Conservation (phyloP, 2,113 vertebrate genomes). For the Eleginops maclovinus region DNA sequence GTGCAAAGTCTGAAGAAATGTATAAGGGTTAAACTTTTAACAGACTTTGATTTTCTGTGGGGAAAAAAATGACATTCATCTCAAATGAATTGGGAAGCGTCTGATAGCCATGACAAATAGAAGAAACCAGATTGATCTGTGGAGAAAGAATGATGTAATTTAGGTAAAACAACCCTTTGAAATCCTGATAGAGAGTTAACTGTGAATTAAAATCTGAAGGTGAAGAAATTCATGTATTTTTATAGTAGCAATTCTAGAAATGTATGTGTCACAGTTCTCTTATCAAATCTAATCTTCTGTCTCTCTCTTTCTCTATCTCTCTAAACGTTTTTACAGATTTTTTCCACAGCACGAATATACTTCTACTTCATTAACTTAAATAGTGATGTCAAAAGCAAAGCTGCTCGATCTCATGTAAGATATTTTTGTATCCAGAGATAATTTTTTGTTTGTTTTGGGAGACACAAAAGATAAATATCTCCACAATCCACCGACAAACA, state of each 20-base stretch:
- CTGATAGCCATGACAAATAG: background rate
- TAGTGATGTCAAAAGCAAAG: background rate
- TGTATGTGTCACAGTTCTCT: too few species aligned
- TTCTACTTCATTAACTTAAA: background rate
- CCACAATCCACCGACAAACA: background rate
- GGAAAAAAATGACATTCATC: background rate
- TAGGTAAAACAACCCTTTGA: background rate
- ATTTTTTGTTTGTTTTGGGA: background rate
- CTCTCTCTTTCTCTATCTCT: too few species aligned
- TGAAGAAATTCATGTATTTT: background rate
- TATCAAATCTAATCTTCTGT: too few species aligned
- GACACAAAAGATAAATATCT: background rate
- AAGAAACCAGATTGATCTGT: background rate
- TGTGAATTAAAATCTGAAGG: background rate
- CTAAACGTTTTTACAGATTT: background rate
- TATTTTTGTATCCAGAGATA: background rate
- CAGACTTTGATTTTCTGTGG: background rate
- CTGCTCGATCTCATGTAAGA: background rate
- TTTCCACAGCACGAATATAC: background rate
- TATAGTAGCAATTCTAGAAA: too few species aligned
- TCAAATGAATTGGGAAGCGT: background rate
- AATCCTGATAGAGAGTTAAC: background rate
- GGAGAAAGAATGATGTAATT: background rate
- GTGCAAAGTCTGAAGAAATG: too few species aligned
- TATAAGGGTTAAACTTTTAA: background rate